These are phyloP conservation scores for Amiota minor DNA, from an alignment of 2,888 invertebrate genomes.

Conservation along the genomic window DNA sequence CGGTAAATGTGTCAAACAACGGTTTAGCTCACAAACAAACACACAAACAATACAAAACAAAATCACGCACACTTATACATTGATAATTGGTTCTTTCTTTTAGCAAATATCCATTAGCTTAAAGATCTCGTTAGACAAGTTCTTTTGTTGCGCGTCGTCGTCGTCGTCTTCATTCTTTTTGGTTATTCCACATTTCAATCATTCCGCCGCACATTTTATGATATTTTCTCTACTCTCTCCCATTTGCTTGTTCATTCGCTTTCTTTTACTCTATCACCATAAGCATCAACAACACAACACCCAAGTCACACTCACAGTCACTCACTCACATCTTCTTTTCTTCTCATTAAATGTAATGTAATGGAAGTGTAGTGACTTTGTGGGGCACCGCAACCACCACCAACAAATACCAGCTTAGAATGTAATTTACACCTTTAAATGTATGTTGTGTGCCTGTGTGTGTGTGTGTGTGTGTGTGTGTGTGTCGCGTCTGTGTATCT, in stretches of 20 bases:
- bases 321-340: no score
- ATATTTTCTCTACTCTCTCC: slow-evolving; percentile 37
- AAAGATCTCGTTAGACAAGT: slow-evolving; percentile 56
- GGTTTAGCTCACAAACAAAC: slow-evolving; percentile 46
- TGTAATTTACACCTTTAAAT: no score
- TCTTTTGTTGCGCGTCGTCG: slow-evolving; percentile 34
- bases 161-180: slow-evolving; percentile 31
- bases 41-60: not conserved
- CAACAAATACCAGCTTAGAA: no score
- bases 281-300: no score
- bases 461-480: slow-evolving; percentile 25
- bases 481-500: not conserved
- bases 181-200: slow-evolving; percentile 41
- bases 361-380: no score
- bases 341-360: no score
- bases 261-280: not conserved
- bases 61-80: not conserved
- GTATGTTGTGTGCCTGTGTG: slow-evolving; percentile 20
- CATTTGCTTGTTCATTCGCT: not conserved
- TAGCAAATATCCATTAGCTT: no score
- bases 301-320: no score
- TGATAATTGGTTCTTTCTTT: no score
- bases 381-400: no score
- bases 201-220: slow-evolving; percentile 38
- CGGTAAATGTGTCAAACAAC: slow-evolving; percentile 66